Evolutionary conservation across 2,888 invertebrate genomes (phyloP), one percentile per base, ranked within the genome.

Genomic region (Habrosyne pyritoides): DNA sequence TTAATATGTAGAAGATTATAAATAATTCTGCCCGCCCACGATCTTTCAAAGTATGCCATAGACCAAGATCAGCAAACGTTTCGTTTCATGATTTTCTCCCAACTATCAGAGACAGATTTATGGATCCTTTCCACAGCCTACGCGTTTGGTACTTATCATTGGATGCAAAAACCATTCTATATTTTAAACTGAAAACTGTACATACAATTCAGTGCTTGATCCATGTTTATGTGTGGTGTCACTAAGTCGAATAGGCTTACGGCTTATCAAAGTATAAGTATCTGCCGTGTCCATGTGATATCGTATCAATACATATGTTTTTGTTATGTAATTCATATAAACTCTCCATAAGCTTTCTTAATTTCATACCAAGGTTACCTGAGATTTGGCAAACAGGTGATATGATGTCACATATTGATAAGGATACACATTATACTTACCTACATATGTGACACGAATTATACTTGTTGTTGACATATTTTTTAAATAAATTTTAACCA

Each of bases 101-200:
- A 73, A 83, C 85, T 83, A 80, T 81, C 77, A 70, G 66, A 68
- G 80, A 82, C 78, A 80, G 84, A 87, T 89, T 89, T 88, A 89
- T 87, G 77, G 73, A 74, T 79, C 78, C 78, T 79, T 79, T 71
- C 64, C 67, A 65, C 79, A 61, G 73, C 86, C 87, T 79, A 87
- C 86, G 81, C 84, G 56, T 64, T 69, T 63, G n/a, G 66, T 60
- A 71, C 62, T 74, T 75, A 73, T 71, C 61, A 66, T 66, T 72
- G 68, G 63, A 71, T 67, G 73, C 66, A 71, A 72, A 77, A 78
- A 64, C 68, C 71, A 69, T 55, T 59, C 67, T 57, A 14, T 33
- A 55, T 24, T 46, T 52, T 54, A 42, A 18, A 42, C 42, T 42
- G 18, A 7, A 42, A 33, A 12, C 42, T n/a, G 18, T 42, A 24